These are phyloP conservation scores for Coremacera marginata DNA, from an alignment of 2,888 invertebrate genomes.

Conservation along the genomic window DNA sequence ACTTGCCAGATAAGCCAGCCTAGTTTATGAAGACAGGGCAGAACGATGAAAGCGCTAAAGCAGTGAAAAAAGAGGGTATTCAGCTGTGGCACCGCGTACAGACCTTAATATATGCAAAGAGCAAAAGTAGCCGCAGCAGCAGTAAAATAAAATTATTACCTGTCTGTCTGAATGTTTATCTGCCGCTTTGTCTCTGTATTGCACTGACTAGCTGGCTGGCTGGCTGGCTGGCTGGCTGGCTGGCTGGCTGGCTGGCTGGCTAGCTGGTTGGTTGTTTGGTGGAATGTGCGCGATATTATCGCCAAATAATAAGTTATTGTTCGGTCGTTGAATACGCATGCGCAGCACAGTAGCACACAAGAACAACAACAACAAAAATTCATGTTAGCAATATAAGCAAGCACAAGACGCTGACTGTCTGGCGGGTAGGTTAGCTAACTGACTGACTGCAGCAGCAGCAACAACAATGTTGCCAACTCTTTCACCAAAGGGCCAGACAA, in stretches of 20 bases:
- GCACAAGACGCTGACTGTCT: not conserved
- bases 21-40: too few species aligned
- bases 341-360: constrained; percentile 53
- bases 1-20: too few species aligned
- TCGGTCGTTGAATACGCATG: constrained; percentile 42
- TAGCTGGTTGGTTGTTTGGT: not conserved
- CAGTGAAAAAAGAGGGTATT: not conserved
- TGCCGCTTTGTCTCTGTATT: constrained; percentile 26
- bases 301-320: constrained; percentile 31
- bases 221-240: constrained; percentile 12
- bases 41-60: not conserved
- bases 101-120: constrained; percentile 16
- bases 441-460: not conserved
- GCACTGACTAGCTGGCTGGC: constrained; percentile 2
- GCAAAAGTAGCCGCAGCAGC: constrained; percentile 17
- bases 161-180: constrained; percentile 42
- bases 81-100: not conserved
- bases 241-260: not conserved
- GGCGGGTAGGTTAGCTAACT: not conserved
- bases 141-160: constrained; percentile 47
- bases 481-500: constrained; percentile 49
- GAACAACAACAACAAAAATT: constrained; percentile 35
- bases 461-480: constrained; percentile 44
- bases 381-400: constrained; percentile 19
- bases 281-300: constrained; percentile 35